Conservation (phyloP, 2,797 vertebrate genomes). For the Catostomus latipinnis region DNA sequence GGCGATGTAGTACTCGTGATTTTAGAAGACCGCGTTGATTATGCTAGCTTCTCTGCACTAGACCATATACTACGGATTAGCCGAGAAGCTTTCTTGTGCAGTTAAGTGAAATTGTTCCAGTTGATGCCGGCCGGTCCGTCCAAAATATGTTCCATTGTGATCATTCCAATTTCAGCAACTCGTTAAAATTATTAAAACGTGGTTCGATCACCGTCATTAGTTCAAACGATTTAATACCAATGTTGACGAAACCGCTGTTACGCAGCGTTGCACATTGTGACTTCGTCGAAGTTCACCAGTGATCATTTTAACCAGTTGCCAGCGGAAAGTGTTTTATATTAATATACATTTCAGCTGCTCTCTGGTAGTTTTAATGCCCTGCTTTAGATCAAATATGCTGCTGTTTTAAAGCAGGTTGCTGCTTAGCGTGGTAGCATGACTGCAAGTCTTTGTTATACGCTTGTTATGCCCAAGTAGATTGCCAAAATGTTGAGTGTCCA, state of each 20-base stretch:
- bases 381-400: not conserved
- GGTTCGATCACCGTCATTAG: not conserved
- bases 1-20: not conserved
- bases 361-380: not conserved
- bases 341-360: not conserved
- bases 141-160: not conserved
- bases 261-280: conserved; percentile 39
- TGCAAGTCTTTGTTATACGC: conserved; percentile 36
- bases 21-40: not conserved
- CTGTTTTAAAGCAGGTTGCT: not conserved
- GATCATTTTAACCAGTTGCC: not conserved
- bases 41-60: not conserved
- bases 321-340: too few relatives aligned
- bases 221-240: not conserved
- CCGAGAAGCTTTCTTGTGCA: conserved; percentile 23
- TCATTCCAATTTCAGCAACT: not conserved
- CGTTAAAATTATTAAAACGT: not conserved
- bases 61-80: not conserved
- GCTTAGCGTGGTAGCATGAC: conserved; percentile 4
- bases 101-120: not conserved
- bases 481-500: not conserved
- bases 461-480: not conserved
- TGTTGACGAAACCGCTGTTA: conserved; percentile 1
- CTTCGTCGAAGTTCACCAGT: not conserved
- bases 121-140: not conserved